These are phyloP conservation scores for Blastomussa wellsi DNA, from an alignment of 92 coral and sea anemone genomes.

Conservation along the genomic window DNA sequence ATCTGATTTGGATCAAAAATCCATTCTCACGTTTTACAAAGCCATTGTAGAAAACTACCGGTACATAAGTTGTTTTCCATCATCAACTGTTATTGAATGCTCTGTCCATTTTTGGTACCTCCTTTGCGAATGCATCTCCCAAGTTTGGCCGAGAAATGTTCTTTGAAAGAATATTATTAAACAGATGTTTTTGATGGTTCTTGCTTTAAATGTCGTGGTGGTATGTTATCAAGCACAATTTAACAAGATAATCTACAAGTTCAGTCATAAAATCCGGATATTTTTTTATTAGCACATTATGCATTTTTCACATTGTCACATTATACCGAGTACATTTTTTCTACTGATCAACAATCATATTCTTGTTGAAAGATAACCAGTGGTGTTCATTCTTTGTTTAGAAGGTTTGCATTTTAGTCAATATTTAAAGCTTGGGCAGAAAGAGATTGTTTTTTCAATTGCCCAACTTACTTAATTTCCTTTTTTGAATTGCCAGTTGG, in stretches of 20 bases:
- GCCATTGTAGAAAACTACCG: background rate
- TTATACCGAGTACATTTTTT: background rate
- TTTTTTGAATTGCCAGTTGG: no score
- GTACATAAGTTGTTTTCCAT: background rate
- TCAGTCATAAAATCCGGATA: background rate
- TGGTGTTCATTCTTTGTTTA: background rate
- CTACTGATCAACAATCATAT: background rate
- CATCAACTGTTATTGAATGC: background rate
- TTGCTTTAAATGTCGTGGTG: background rate
- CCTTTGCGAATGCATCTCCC: background rate
- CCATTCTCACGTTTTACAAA: background rate
- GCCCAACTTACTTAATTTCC: no score
- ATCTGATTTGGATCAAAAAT: background rate
- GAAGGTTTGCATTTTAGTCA: background rate
- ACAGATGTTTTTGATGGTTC: background rate
- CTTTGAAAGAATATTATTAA: conserved; percentile 6
- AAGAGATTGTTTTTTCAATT: no score
- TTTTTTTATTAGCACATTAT: background rate
- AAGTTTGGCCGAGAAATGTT: conserved; percentile 47
- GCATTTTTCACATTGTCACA: background rate
- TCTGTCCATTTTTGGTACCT: background rate
- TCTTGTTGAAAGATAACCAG: background rate
- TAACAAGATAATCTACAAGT: background rate
- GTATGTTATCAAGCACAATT: conserved; percentile 14
- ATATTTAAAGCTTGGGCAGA: no score